These are phyloP conservation scores for Cephus nigrinus DNA, from an alignment of 2,888 invertebrate species.

Conservation along the genomic window DNA sequence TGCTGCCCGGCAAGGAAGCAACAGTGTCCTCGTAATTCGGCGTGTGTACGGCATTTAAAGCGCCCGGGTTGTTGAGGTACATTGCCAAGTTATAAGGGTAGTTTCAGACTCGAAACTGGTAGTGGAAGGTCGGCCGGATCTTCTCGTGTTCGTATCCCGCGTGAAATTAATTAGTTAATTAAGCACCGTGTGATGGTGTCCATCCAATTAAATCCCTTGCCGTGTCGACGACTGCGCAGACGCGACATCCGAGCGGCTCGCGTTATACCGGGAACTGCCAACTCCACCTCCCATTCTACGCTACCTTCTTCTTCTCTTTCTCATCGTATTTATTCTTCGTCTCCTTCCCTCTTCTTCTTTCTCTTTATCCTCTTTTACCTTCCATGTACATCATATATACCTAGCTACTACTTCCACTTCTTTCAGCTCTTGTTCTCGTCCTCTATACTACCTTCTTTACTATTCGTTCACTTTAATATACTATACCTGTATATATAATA, in stretches of 20 bases:
- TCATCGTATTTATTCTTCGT: background rate
- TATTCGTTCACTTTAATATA: background rate
- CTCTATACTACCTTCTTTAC: background rate
- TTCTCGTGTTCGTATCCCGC: conserved; percentile 47
- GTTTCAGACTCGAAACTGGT: conserved; percentile 1
- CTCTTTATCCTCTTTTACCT: conserved; percentile 8
- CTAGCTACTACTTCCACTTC: conserved; percentile 4
- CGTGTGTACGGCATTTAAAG: background rate
- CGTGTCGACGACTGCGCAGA: conserved; percentile 44
- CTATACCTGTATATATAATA: background rate
- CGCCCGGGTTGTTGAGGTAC: background rate
- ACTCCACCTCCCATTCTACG: conserved; percentile 7
- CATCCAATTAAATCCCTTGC: conserved; percentile 61
- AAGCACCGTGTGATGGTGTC: conserved; percentile 57
- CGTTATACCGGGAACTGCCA: conserved; percentile 41
- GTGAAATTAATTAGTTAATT: conserved; percentile 65
- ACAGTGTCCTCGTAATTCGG: background rate
- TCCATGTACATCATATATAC: background rate
- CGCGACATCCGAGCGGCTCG: conserved; percentile 47
- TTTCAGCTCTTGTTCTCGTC: conserved; percentile 8
- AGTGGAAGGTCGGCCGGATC: conserved; percentile 25
- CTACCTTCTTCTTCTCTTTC: conserved; percentile 10
- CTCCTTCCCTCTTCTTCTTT: conserved; percentile 6
- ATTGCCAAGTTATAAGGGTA: background rate
- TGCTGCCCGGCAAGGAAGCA: background rate